These are phyloP conservation scores for Gastracanthus pulcherrimus DNA, from an alignment of 2,888 invertebrate genomes.

Conservation along the genomic window DNA sequence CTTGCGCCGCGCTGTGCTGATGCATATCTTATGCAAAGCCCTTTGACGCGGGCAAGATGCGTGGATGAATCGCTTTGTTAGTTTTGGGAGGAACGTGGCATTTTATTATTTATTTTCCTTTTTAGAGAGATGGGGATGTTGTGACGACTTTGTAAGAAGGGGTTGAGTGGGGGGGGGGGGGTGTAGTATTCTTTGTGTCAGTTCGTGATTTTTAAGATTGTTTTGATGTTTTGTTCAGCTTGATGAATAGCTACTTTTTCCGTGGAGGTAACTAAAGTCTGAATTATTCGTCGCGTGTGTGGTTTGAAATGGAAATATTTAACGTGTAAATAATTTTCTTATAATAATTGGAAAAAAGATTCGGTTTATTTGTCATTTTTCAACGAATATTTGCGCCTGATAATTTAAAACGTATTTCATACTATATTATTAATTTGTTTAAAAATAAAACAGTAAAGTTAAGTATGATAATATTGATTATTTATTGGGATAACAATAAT, in stretches of 20 bases:
- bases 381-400: too few relatives aligned
- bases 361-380: too few relatives aligned
- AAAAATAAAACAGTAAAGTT: too few relatives aligned
- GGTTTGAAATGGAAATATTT: neutral
- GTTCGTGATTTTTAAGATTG: neutral
- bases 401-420: too few relatives aligned
- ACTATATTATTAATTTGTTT: too few relatives aligned
- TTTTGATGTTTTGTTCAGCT: neutral
- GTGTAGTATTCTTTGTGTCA: neutral
- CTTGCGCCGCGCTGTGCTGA: neutral
- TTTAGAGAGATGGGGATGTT: neutral
- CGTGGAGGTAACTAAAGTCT: neutral
- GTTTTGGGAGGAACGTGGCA: too few relatives aligned
- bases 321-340: too few relatives aligned
- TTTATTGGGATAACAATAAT: too few relatives aligned
- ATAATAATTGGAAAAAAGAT: too few relatives aligned
- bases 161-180: neutral
- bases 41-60: conserved; percentile 19
- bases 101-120: neutral
- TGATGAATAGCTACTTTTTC: neutral
- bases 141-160: neutral
- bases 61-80: conserved; percentile 32
- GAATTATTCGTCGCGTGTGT: neutral
- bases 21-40: conserved; percentile 34
- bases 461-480: too few relatives aligned